A percentile compares a stretch with the other conserved stretches of the same genome.
Evolutionary conservation across 2,113 vertebrate species (phyloP).

Genomic region (Phodopus roborovskii): DNA sequence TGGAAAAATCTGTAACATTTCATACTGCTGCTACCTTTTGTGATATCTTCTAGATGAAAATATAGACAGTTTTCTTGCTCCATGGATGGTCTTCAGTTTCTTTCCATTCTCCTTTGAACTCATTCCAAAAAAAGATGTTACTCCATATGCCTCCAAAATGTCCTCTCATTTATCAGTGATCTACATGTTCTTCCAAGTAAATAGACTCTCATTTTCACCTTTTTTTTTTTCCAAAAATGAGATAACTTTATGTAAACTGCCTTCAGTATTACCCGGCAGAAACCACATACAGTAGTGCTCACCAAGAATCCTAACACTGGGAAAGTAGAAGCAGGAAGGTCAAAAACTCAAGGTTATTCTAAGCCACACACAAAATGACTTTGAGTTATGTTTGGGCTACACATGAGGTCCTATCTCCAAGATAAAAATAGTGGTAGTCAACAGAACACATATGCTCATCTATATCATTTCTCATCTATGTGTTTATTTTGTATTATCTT

Average conservation of each 20-base stretch:
- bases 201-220: not conserved
- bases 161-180: slow-evolving; percentile 33
- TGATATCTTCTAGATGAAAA: slow-evolving; percentile 4
- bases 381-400: not conserved
- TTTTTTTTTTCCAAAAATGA: not conserved
- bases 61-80: not conserved
- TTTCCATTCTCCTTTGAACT: slow-evolving; percentile 30
- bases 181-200: slow-evolving; percentile 16
- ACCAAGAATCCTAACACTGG: no score
- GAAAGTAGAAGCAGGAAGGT: not conserved
- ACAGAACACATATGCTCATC: not conserved
- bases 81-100: not conserved
- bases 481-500: not conserved
- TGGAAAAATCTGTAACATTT: not conserved
- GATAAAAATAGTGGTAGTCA: not conserved
- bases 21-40: not conserved
- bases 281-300: not conserved
- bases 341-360: not conserved
- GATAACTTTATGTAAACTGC: not conserved
- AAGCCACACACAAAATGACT: not conserved
- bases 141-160: not conserved
- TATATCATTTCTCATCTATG: not conserved
- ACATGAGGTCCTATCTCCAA: not conserved
- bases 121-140: slow-evolving; percentile 31
- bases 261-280: not conserved